Conservation (phyloP, 1,140 invertebrate genomes). For the Neocloeon triangulifer region DNA sequence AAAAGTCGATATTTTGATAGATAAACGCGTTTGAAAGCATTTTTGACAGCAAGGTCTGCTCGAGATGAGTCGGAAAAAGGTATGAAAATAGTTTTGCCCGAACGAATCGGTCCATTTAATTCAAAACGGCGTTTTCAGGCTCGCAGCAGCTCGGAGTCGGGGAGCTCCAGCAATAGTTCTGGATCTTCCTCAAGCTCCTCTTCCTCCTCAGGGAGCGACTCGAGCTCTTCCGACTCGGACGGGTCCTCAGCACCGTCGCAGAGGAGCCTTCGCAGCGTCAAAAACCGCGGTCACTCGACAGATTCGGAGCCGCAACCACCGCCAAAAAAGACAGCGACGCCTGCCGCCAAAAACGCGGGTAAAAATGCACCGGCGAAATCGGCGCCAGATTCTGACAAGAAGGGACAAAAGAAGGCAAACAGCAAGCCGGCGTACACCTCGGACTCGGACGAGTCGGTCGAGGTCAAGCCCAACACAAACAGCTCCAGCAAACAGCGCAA, state of each 20-base stretch:
- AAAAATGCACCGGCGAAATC: constrained; percentile 9
- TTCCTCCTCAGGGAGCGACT: constrained; percentile 39
- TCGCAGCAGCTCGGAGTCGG: constrained; percentile 34
- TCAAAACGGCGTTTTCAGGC: too few species aligned
- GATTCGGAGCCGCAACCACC: constrained; percentile 26
- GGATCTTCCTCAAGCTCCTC: constrained; percentile 30
- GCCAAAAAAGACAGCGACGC: constrained; percentile 16
- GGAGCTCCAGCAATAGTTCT: constrained; percentile 31
- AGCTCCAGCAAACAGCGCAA: too few species aligned
- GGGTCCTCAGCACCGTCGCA: constrained; percentile 25
- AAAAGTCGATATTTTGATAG: too few species aligned
- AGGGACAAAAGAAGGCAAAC: constrained; percentile 7
- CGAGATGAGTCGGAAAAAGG: too few species aligned
- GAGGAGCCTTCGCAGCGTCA: constrained; percentile 18
- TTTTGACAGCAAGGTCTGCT: too few species aligned
- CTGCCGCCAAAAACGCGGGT: constrained; percentile 11
- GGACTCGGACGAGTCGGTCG: constrained; percentile 14
- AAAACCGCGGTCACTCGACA: constrained; percentile 18
- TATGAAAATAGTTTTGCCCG: too few species aligned
- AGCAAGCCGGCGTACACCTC: constrained; percentile 11
- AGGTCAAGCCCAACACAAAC: constrained; percentile 15
- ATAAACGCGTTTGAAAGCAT: too few species aligned
- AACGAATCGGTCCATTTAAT: too few species aligned
- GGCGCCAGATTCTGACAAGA: constrained; percentile 5
- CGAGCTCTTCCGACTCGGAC: constrained; percentile 40